These are phyloP conservation scores for Cryptus armator DNA, from an alignment of 2,888 invertebrate genomes.

Conservation along the genomic window DNA sequence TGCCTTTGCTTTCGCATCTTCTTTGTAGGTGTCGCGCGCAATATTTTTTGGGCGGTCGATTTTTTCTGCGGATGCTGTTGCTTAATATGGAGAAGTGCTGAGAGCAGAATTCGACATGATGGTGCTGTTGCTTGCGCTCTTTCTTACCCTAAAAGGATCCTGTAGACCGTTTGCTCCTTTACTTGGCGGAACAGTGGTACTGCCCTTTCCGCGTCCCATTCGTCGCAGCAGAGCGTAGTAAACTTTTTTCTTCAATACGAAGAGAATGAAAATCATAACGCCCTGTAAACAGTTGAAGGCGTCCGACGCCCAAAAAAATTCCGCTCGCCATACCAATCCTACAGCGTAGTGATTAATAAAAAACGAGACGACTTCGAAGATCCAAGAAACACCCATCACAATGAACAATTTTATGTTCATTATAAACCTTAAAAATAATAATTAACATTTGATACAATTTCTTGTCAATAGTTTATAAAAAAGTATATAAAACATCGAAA, in stretches of 20 bases:
- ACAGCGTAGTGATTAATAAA: constrained; percentile 85
- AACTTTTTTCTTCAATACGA: constrained; percentile 90
- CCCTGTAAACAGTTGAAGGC: constrained; percentile 90
- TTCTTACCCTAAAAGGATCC: constrained; percentile 76
- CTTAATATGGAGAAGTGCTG: constrained; percentile 24
- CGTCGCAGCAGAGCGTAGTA: constrained; percentile 87
- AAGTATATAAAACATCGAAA: neutral
- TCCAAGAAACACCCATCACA: constrained; percentile 93
- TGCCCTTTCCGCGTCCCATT: constrained; percentile 79
- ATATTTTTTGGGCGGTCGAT: no score
- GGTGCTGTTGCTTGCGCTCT: constrained; percentile 78
- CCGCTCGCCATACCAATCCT: constrained; percentile 72
- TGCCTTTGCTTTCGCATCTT: no score
- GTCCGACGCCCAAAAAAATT: constrained; percentile 86
- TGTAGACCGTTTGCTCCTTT: constrained; percentile 70
- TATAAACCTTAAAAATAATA: constrained; percentile 73
- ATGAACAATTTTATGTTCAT: constrained; percentile 91
- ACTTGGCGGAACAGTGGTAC: constrained; percentile 34
- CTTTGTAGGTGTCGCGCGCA: no score
- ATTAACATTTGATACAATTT: neutral
- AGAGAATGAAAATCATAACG: constrained; percentile 90
- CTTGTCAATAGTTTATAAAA: neutral
- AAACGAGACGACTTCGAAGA: constrained; percentile 89
- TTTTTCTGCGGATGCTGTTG: no score
- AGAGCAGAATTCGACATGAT: constrained; percentile 76